A percentile compares a stretch with the other conserved stretches of the same genome.
Evolutionary conservation across 1,140 invertebrate genomes (phyloP).

Genomic region (Camponotus floridanus): DNA sequence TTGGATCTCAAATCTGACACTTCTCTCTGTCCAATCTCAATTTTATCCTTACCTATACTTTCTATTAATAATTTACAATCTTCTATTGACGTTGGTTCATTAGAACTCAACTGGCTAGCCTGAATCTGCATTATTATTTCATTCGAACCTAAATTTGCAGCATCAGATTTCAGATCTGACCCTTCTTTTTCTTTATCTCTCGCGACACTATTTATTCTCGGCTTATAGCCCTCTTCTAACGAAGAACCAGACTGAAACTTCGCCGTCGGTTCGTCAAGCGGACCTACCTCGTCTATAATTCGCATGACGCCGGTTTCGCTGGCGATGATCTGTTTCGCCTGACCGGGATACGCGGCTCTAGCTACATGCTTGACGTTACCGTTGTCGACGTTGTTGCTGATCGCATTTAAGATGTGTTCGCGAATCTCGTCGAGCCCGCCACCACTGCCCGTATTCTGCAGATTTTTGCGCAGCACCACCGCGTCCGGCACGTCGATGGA

Average conservation of each 20-base stretch:
- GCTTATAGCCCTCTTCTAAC: neutral
- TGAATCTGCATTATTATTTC: too few species aligned
- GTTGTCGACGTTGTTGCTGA: conserved; percentile 74
- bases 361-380: conserved; percentile 81
- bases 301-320: conserved; percentile 84
- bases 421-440: conserved; percentile 77
- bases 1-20: conserved; percentile 16
- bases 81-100: too few species aligned
- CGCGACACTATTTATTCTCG: neutral
- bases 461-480: conserved; percentile 82
- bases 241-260: conserved; percentile 12
- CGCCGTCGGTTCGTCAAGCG: conserved; percentile 18
- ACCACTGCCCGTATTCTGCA: conserved; percentile 73
- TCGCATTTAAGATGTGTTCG: conserved; percentile 79
- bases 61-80: too few species aligned
- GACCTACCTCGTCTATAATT: conserved; percentile 85
- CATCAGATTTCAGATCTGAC: too few species aligned
- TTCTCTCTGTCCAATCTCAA: conserved; percentile 40
- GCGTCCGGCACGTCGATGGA: conserved; percentile 85
- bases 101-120: too few species aligned
- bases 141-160: too few species aligned
- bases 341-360: conserved; percentile 84
- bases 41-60: conserved; percentile 1
- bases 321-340: conserved; percentile 87
- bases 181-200: neutral